A percentile compares a stretch with the other conserved stretches of the same genome.
Evolutionary conservation across 2,113 vertebrate genomes (phyloP).

Genomic region (Eublepharis macularius): DNA sequence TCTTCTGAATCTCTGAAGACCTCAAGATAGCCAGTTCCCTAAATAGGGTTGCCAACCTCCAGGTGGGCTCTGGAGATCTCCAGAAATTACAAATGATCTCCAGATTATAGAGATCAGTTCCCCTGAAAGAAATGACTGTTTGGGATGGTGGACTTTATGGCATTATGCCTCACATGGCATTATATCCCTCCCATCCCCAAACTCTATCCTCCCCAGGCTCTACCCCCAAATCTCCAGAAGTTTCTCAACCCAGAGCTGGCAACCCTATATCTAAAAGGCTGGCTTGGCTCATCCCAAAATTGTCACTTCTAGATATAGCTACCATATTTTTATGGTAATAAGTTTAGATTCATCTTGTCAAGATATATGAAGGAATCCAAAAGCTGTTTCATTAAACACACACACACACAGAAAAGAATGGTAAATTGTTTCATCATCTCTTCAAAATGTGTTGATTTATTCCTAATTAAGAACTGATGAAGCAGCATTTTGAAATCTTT

Average conservation of each 20-base stretch:
- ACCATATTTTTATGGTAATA: conserved; percentile 6
- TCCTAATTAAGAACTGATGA: conserved; percentile 74
- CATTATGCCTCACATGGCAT: no score
- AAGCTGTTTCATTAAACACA: conserved; percentile 36
- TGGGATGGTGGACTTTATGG: no score
- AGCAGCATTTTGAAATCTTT: conserved; percentile 63
- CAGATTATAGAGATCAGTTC: no score
- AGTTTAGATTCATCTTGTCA: conserved; percentile 48
- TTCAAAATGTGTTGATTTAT: conserved; percentile 67
- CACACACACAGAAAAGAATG: not conserved
- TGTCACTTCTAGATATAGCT: conserved; percentile 21
- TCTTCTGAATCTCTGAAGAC: conserved; percentile 31
- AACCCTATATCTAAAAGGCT: conserved; percentile 19
- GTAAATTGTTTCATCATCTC: conserved; percentile 45
- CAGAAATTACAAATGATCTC: no score
- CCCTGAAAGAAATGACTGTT: no score
- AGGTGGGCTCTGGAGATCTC: no score
- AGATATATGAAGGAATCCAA: conserved; percentile 11
- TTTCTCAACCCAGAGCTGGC: no score
- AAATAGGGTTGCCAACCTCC: no score
- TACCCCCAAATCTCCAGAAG: no score
- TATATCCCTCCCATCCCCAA: no score
- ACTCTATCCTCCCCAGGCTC: no score
- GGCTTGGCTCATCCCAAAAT: conserved; percentile 26
- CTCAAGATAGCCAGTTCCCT: not conserved